Evolutionary conservation across 2,888 invertebrate species (phyloP).

Genomic region (Archaeoteleia sp.): DNA sequence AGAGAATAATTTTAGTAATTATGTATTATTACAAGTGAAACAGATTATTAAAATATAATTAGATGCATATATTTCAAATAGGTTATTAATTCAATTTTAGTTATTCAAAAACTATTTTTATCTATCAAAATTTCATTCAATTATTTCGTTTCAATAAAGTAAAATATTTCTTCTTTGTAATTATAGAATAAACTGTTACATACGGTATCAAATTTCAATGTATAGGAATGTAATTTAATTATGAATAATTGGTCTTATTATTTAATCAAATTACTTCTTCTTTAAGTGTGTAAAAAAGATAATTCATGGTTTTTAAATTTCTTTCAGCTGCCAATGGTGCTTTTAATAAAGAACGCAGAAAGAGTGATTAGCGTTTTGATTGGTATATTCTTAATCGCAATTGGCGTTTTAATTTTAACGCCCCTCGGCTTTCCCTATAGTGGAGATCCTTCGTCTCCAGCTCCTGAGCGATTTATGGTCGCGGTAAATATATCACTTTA

Average conservation of each 20-base stretch:
- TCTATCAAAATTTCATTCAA: too few relatives aligned
- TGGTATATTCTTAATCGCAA: slow-evolving; percentile 77
- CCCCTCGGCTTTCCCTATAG: slow-evolving; percentile 86
- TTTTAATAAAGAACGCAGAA: slow-evolving; percentile 75
- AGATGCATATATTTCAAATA: background rate
- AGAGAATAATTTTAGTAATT: background rate
- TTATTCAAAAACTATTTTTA: too few relatives aligned
- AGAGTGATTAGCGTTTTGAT: slow-evolving; percentile 76
- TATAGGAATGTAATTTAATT: too few relatives aligned
- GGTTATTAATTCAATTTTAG: too few relatives aligned
- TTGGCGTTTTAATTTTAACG: slow-evolving; percentile 79
- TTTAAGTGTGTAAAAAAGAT: background rate
- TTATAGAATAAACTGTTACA: too few relatives aligned
- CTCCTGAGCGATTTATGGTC: slow-evolving; percentile 86
- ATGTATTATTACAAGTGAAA: slow-evolving; percentile 6
- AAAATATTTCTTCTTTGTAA: too few relatives aligned
- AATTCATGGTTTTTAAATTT: slow-evolving; percentile 28
- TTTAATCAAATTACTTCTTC: background rate
- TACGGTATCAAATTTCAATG: too few relatives aligned
- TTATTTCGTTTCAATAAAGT: too few relatives aligned
- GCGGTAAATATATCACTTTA: too few relatives aligned
- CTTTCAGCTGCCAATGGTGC: slow-evolving; percentile 74
- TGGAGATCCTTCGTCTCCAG: slow-evolving; percentile 78
- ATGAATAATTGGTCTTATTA: too few relatives aligned
- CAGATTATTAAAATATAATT: background rate